phyloP scores from a whole-genome alignment of 2,797 vertebrate species.

The Danio aesculapii region DNA sequence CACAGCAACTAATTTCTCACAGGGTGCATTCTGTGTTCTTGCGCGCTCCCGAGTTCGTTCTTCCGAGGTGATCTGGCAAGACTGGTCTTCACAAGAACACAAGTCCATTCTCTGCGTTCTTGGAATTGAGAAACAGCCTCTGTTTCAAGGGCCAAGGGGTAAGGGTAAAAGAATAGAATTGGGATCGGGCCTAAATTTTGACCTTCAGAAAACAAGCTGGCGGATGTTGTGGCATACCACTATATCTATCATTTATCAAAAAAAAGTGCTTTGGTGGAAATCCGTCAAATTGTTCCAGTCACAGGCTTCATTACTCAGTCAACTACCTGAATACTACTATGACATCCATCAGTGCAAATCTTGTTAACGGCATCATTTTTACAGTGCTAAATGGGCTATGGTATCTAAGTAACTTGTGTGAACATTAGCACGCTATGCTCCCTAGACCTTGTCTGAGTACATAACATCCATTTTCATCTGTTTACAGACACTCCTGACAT shows the following conservation, averaged over 20 bases:
- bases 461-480: conserved; percentile 10
- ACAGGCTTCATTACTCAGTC: conserved; percentile 32
- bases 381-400: conserved; percentile 20
- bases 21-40: too few relatives aligned
- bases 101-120: too few relatives aligned
- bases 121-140: too few relatives aligned
- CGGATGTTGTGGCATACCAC: conserved; percentile 4
- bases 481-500: conserved; percentile 29
- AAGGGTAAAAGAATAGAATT: too few relatives aligned
- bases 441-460: background rate
- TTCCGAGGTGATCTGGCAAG: too few relatives aligned
- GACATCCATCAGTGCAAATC: conserved; percentile 7
- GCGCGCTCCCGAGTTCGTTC: too few relatives aligned
- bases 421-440: background rate
- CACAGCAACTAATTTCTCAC: too few relatives aligned
- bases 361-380: conserved; percentile 9
- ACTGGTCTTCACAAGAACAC: too few relatives aligned
- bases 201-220: background rate
- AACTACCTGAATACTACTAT: conserved; percentile 10
- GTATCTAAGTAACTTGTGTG: conserved; percentile 14
- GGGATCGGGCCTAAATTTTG: too few relatives aligned
- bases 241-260: conserved; percentile 21
- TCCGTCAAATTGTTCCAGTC: conserved; percentile 7
- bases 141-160: too few relatives aligned
- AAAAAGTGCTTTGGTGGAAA: background rate